Evolutionary conservation across 2,113 vertebrate genomes (phyloP), one percentile per base, ranked within the genome.

Genomic region (Oryzias javanicus): DNA sequence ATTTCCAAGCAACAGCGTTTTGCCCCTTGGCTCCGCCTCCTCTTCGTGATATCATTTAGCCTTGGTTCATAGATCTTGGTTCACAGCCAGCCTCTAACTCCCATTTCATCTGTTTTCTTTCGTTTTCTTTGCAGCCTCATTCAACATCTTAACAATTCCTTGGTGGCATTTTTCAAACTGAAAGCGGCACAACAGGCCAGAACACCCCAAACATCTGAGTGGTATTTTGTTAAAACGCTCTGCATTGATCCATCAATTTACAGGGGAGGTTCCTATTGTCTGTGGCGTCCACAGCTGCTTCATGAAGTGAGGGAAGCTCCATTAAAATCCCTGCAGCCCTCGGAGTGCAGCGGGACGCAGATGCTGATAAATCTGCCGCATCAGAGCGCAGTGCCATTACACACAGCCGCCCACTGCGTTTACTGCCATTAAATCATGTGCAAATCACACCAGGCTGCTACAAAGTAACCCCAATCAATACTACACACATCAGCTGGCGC

Each of bases 381-480:
- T 50, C 53, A 17, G 63, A 29, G 63, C 22, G 35, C 51, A 10
- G 13, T 49, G 45, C 51, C 48, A 50, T 55, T 49, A 40, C 59
- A 62, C 51, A 40, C 46, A 27, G 10, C 51, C 40, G 16, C 67
- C 67, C 52, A 55, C 52, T 2, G 67, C 50, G 59, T 70, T 70
- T 70, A 46, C 58, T 47, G 61, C 62, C 67, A 58, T 58, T 58
- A 51, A 67, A 51, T 58, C 64, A 63, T 56, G 47, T 56, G 53
- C 59, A 70, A 63, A 63, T 25, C 46, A 56, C 25, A 63, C 59
- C 47, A 50, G 53, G 46, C 16, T 22, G 52, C 60, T 56, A 45
- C 41, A 56, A 51, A 56, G 47, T 51, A 19, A 6, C 25, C 27
- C 54, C 53, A 25, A 61, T 70, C 52, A 56, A 25, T 62, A 19